Evolutionary conservation across 2,797 vertebrate genomes (phyloP).

Genomic region (Rhodeus uyekii): DNA sequence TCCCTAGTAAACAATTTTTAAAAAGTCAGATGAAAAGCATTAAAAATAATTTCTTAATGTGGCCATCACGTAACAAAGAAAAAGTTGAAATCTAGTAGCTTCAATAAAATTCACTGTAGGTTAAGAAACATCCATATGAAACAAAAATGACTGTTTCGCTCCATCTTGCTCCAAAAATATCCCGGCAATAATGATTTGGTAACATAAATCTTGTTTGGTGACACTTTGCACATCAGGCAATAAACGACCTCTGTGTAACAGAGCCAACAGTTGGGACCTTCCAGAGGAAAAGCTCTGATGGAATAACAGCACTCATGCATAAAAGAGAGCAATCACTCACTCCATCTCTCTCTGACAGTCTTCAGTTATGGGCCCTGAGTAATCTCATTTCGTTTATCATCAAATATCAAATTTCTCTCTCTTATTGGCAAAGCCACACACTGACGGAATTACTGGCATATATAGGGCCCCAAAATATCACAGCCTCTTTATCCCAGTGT

Average conservation of each 20-base stretch:
- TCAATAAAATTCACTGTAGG: neutral
- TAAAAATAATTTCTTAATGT: no score
- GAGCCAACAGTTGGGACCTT: conserved; percentile 52
- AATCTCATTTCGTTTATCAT: conserved; percentile 83
- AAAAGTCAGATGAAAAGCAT: no score
- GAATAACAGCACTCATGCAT: conserved; percentile 79
- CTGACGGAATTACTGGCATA: conserved; percentile 57
- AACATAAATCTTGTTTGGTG: conserved; percentile 79
- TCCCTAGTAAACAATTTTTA: no score
- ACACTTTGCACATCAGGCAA: conserved; percentile 76
- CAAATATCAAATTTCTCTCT: conserved; percentile 78
- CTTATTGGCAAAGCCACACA: conserved; percentile 77
- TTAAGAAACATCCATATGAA: conserved; percentile 7
- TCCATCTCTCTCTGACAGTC: conserved; percentile 79
- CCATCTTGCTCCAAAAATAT: conserved; percentile 68
- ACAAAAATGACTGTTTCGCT: neutral
- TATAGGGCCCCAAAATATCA: conserved; percentile 55
- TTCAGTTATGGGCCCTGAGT: conserved; percentile 79
- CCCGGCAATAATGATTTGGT: conserved; percentile 71
- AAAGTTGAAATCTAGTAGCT: neutral
- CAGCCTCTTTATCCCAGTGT: conserved; percentile 46
- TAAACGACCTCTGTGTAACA: conserved; percentile 68
- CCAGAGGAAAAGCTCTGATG: conserved; percentile 71
- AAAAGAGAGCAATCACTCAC: conserved; percentile 80
- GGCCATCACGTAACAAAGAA: neutral